These are phyloP conservation scores for Sinocyclocheilus grahami DNA, from an alignment of 2,113 vertebrate species.

Conservation along the genomic window DNA sequence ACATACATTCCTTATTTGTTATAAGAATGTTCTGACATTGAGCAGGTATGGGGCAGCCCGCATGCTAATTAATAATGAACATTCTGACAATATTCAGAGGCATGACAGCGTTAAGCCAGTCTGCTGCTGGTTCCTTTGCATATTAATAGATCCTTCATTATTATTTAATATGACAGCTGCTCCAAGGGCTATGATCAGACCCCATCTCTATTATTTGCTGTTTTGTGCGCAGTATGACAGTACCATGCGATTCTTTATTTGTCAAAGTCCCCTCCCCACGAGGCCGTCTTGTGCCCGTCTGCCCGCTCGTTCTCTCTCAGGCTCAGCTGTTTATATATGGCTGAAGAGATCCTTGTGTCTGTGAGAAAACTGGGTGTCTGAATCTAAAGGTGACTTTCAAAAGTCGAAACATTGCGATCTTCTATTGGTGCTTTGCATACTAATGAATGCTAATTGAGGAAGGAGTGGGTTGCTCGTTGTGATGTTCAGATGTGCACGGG, in stretches of 20 bases:
- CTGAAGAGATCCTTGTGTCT: slow-evolving; percentile 62
- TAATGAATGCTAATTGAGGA: slow-evolving; percentile 79
- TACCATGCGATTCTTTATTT: slow-evolving; percentile 75
- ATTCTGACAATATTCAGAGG: slow-evolving; percentile 86
- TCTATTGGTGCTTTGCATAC: slow-evolving; percentile 75
- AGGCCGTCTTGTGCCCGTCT: slow-evolving; percentile 54
- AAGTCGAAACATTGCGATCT: slow-evolving; percentile 69
- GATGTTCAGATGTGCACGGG: slow-evolving; percentile 59
- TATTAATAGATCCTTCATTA: slow-evolving; percentile 89
- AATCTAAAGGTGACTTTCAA: slow-evolving; percentile 81
- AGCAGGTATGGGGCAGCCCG: slow-evolving; percentile 84
- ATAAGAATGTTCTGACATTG: slow-evolving; percentile 84
- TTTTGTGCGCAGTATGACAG: slow-evolving; percentile 79
- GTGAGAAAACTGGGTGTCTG: slow-evolving; percentile 61
- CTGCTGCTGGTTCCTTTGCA: slow-evolving; percentile 83
- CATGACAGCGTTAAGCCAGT: slow-evolving; percentile 85
- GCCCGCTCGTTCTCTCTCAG: slow-evolving; percentile 35
- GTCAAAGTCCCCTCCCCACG: slow-evolving; percentile 50
- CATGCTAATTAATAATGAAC: slow-evolving; percentile 89
- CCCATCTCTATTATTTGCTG: slow-evolving; percentile 82
- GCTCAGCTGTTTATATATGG: slow-evolving; percentile 70
- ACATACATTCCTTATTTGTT: slow-evolving; percentile 78
- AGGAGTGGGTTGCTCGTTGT: slow-evolving; percentile 68
- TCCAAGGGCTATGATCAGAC: slow-evolving; percentile 83
- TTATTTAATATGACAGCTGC: slow-evolving; percentile 89